Evolutionary conservation across 2,113 vertebrate species (phyloP), one percentile per base, ranked within the genome.

Genomic region (Gallinago paraguaiae): DNA sequence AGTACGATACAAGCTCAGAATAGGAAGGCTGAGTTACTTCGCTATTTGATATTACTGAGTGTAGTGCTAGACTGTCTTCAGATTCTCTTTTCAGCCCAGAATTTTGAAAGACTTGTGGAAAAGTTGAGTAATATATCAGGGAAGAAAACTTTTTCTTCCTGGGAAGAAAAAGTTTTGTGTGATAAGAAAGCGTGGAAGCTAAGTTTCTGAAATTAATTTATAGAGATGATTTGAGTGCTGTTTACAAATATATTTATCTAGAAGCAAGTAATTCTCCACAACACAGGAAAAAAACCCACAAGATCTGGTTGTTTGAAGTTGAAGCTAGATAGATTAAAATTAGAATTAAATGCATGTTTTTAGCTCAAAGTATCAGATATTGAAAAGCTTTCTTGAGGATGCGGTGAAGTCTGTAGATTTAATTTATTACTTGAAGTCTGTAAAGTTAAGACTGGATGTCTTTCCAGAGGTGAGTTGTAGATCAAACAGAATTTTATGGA

Each of bases 1-100:
- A 88, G 93, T 35, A 23, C 23, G 67, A 68, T 82, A 63, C 8
- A 63, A 86, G 33, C 35, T 86, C 16, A 20, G 76, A 90, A 86
- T 74, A 75, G 60, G 48, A 88, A 95, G 24, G 39, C 68, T 91
- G 68, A 72, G 35, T 50, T 74, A 43, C 33, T 78, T 90, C 0
- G 23, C 8, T 94, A 60, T 85, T 94, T 91, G 59, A 20, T 88
- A 56, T 88, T 95, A 88, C 43, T n/a, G 83, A 86, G 14, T 0
- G 0, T 27, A 69, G 82, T 95, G 94, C 90, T 94, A 94, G 94
- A 93, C 94, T 60, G 14, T 67, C 85, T 91, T 77, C 31, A 51
- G 56, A 71, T 75, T 70, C 24, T 82, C 43, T 86, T 78, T 84
- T 64, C 56, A 90, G 30, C 24, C 39, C 57, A 86, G 71, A 95